Conservation (phyloP, 1,140 invertebrate species). For the Cyclargus thomasi region DNA sequence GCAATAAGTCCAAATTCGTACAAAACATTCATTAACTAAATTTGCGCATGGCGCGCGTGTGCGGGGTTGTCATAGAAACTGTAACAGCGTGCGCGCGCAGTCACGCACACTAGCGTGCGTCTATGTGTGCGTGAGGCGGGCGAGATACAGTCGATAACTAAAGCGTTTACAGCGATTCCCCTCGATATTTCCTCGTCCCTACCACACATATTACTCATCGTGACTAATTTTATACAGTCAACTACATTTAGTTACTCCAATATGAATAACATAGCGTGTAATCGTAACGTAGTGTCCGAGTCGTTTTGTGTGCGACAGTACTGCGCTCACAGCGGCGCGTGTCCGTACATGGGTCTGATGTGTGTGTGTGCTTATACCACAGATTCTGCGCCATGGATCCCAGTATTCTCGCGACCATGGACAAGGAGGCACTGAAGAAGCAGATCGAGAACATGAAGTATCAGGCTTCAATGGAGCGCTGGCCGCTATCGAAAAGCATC, state of each 20-base stretch:
- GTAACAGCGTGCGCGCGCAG: conserved; percentile 69
- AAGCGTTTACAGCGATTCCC: conserved; percentile 26
- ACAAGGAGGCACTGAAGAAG: conserved; percentile 96
- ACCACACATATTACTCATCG: neutral
- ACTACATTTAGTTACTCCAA: neutral
- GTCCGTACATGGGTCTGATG: conserved; percentile 39
- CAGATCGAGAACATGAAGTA: conserved; percentile 98
- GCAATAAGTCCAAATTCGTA: conserved; percentile 33
- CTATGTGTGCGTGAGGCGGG: conserved; percentile 48
- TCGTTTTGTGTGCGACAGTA: conserved; percentile 26
- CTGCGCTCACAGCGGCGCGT: conserved; percentile 32
- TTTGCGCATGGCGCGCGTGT: conserved; percentile 57
- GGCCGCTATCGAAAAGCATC: conserved; percentile 94
- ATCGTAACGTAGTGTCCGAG: neutral
- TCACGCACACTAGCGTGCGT: conserved; percentile 45
- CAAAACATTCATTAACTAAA: conserved; percentile 42
- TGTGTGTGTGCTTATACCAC: conserved; percentile 70
- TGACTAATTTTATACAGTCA: neutral
- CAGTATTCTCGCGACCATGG: conserved; percentile 95
- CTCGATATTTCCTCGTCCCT: conserved; percentile 6
- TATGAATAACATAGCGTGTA: neutral
- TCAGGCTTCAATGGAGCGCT: conserved; percentile 95
- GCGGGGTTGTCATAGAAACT: conserved; percentile 74
- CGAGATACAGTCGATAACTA: conserved; percentile 42
- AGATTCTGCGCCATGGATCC: conserved; percentile 85